phyloP scores from a whole-genome alignment of 2,888 invertebrate species.

The Ennomos erosarius region DNA sequence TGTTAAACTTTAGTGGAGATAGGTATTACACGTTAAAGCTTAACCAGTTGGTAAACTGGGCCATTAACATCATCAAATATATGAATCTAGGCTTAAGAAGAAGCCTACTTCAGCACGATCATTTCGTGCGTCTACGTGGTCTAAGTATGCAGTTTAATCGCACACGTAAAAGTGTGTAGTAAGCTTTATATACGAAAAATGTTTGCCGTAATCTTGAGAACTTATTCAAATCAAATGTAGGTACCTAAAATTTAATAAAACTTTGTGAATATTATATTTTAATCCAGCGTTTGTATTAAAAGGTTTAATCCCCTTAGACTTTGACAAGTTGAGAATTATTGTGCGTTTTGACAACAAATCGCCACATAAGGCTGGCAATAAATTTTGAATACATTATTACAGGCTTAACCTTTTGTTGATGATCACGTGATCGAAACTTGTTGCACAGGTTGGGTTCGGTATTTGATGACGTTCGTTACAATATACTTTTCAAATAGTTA shows the following conservation, averaged over 20 bases:
- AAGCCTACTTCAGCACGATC: no score
- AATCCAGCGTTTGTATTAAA: slow-evolving; percentile 6
- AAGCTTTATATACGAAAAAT: slow-evolving; percentile 2
- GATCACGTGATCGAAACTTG: slow-evolving; percentile 6
- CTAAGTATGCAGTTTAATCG: no score
- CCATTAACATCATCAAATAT: no score
- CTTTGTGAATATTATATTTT: background rate
- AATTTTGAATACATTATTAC: slow-evolving; percentile 21
- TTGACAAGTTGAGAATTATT: slow-evolving; percentile 20
- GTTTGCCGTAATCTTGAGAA: slow-evolving; percentile 25
- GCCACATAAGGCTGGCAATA: slow-evolving; percentile 27
- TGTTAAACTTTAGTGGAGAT: no score
- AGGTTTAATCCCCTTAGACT: slow-evolving; percentile 9
- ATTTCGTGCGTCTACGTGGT: no score
- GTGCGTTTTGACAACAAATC: slow-evolving; percentile 25
- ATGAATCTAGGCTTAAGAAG: no score
- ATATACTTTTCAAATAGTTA: no score
- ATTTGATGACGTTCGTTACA: background rate
- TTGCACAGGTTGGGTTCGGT: slow-evolving; percentile 1
- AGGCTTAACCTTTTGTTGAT: slow-evolving; percentile 1
- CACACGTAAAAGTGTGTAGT: no score
- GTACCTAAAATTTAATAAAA: background rate
- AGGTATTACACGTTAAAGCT: no score
- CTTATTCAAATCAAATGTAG: slow-evolving; percentile 18
- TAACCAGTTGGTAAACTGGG: no score